A percentile compares a stretch with the other conserved stretches of the same genome.
These are phyloP conservation scores for Nilaparvata lugens DNA, from an alignment of 1,140 invertebrate species.

Conservation along the genomic window DNA sequence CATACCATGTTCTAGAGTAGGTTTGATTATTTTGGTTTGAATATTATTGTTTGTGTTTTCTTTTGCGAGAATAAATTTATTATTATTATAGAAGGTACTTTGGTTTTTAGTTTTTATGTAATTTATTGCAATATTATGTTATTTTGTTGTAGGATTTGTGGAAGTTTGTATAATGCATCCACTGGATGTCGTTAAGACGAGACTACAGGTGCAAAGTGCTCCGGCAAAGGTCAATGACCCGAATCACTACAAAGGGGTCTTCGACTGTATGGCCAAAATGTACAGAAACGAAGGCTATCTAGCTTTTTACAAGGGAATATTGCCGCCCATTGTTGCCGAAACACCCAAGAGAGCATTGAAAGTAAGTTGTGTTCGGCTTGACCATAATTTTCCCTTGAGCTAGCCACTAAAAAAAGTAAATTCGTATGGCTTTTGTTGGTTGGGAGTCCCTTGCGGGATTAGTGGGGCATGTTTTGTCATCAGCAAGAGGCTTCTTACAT, in stretches of 20 bases:
- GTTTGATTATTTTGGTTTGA: conserved; percentile 4
- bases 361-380: conserved; percentile 40
- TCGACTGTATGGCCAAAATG: conserved; percentile 84
- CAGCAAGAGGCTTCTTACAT: too few relatives aligned
- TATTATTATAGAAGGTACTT: neutral
- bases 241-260: conserved; percentile 65
- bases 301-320: conserved; percentile 84
- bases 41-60: conserved; percentile 1
- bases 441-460: too few relatives aligned
- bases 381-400: too few relatives aligned
- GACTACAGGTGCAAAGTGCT: conserved; percentile 64
- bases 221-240: conserved; percentile 43
- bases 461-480: too few relatives aligned
- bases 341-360: conserved; percentile 90
- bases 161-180: conserved; percentile 96
- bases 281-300: conserved; percentile 67
- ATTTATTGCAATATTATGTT: neutral
- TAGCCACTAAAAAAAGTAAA: too few relatives aligned
- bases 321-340: conserved; percentile 88
- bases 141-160: conserved; percentile 54
- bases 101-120: neutral
- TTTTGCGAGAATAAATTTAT: neutral
- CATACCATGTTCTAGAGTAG: neutral
- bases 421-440: too few relatives aligned
- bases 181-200: conserved; percentile 83